Evolutionary conservation across 2,888 invertebrate species (phyloP).

Genomic region (Zaprionus lineosus): DNA sequence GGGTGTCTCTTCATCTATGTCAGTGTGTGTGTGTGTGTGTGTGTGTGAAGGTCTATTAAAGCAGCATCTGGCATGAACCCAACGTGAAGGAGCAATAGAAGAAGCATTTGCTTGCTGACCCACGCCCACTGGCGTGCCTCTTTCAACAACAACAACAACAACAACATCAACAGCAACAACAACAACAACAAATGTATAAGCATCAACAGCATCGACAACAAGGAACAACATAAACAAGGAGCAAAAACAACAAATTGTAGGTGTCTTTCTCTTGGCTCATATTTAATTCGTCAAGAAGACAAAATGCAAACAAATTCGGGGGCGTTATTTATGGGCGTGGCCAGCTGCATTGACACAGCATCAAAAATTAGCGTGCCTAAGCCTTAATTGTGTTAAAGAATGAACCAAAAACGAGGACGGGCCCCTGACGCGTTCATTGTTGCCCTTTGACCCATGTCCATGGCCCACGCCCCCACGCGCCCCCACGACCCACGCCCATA

Average conservation of each 20-base stretch:
- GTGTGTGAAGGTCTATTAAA: slow-evolving; percentile 56
- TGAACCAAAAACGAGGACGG: slow-evolving; percentile 8
- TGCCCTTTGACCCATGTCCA: neutral
- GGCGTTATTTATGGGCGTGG: slow-evolving; percentile 48
- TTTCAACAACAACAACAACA: slow-evolving; percentile 17
- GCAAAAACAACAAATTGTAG: too few species aligned
- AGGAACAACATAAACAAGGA: too few species aligned
- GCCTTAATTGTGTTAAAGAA: slow-evolving; percentile 53
- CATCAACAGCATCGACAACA: too few species aligned
- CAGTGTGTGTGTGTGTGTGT: slow-evolving; percentile 1
- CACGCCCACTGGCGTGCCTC: slow-evolving; percentile 47
- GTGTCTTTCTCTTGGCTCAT: slow-evolving; percentile 25
- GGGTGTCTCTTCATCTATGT: slow-evolving; percentile 13
- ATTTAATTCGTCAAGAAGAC: slow-evolving; percentile 15
- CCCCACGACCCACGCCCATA: neutral
- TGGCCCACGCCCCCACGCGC: neutral
- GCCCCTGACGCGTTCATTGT: slow-evolving; percentile 17
- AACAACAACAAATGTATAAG: too few species aligned
- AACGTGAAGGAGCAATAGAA: too few species aligned
- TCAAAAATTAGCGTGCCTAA: slow-evolving; percentile 62
- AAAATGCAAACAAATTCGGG: slow-evolving; percentile 52
- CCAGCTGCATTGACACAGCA: slow-evolving; percentile 44
- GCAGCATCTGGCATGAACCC: slow-evolving; percentile 73
- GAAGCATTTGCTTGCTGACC: slow-evolving; percentile 43
- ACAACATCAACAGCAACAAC: too few species aligned